Base-by-base conservation (phyloP, 2,888 invertebrate genomes). In the Platycnemis pennipes region DNA sequence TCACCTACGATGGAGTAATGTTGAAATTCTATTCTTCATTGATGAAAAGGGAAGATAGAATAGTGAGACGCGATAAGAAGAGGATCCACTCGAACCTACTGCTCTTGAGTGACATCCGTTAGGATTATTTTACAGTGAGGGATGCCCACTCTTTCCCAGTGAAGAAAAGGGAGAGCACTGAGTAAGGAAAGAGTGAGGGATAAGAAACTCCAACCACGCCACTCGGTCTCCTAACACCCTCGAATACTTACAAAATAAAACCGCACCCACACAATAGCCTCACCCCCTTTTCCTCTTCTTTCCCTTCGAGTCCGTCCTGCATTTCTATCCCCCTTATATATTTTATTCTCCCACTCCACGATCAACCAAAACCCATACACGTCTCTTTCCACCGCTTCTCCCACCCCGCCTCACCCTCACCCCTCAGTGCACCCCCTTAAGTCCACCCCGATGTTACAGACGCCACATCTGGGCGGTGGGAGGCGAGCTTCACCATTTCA, bases 71-170 rank as follows among this genome's bases (percentile, higher is more conserved):
- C 4, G 69, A 37, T 44, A 63, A 13, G 63, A 91, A n/a, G n/a
- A 91, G 1, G 26, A 26, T 56, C n/a, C 31, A n/a, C 42, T 16
- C 26, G 26, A 8, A 37, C 8, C 16, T n/a, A 45, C 42, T 5
- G 0, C 22, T 69, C 63, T 26, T 44, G 26, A n/a, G 44, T 45
- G 42, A 63, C 44, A 69, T 91, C 53, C 63, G 56, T 91, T 44
- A 91, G 63, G 91, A 91, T 91, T 91, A 69, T 63, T 63, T 44
- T 8, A 11, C n/a, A 13, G 63, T 8, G 88, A 88, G 53, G 37
- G 88, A 89, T 42, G 42, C n/a, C 26, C 53, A 56, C 63, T 91
- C 91, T 31, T 77, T n/a, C 26, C n/a, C 91, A 44, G 26, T 13
- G 77, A 77, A 77, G 77, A 77, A 77, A 77, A 77, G 31, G 37